Percentiles rank a stretch among this genome's conserved stretches.
Conservation (phyloP, 2,113 vertebrate species). For the Myotis yumanensis region DNA sequence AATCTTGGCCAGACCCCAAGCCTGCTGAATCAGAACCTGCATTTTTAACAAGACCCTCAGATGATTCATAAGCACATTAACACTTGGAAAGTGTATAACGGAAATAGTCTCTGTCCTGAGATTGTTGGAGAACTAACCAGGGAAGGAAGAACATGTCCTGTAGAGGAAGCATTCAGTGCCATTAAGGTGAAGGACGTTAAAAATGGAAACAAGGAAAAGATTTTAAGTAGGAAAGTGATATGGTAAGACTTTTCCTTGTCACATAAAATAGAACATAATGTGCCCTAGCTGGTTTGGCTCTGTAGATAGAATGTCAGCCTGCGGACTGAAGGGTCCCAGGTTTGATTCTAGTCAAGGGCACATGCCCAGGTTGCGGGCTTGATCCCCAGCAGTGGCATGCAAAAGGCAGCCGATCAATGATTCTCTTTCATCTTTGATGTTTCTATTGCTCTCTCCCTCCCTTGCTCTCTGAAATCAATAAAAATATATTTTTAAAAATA, state of each 20-base stretch:
- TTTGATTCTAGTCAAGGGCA: no score
- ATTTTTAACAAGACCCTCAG: conserved; percentile 60
- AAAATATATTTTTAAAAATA: background rate
- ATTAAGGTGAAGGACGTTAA: background rate
- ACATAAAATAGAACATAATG: conserved; percentile 12
- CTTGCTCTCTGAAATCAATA: no score
- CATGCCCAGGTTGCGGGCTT: no score
- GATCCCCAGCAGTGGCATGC: no score
- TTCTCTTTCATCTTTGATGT: no score
- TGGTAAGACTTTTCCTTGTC: conserved; percentile 22
- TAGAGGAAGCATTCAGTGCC: background rate
- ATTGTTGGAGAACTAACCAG: background rate
- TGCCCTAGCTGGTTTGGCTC: background rate
- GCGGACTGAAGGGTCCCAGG: no score
- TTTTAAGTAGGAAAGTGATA: background rate
- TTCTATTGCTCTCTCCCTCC: no score
- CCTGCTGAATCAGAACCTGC: conserved; percentile 47
- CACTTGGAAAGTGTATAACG: background rate
- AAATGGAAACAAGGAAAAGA: background rate
- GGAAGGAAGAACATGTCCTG: background rate
- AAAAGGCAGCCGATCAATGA: no score
- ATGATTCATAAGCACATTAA: conserved; percentile 32
- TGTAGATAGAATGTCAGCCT: no score
- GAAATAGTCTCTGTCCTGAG: conserved; percentile 1
- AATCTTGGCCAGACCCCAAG: background rate